Evolutionary conservation across 2,888 invertebrate genomes (phyloP).

Genomic region (Acleris cristana): DNA sequence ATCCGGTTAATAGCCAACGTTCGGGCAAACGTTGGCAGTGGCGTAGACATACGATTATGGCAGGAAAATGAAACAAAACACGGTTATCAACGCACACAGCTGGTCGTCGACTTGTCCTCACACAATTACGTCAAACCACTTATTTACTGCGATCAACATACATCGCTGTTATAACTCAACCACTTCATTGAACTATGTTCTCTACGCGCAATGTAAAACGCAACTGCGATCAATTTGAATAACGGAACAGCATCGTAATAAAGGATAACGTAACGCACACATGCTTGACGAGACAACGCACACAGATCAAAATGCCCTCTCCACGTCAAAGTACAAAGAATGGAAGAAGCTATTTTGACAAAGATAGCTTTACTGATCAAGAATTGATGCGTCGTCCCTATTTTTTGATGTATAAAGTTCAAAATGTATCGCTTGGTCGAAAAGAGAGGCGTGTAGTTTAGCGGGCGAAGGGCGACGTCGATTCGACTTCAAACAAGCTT

Average conservation of each 20-base stretch:
- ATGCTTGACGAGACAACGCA: slow-evolving; percentile 45
- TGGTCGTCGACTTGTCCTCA: slow-evolving; percentile 52
- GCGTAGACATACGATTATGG: slow-evolving; percentile 59
- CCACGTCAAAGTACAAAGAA: slow-evolving; percentile 49
- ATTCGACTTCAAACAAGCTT: slow-evolving; percentile 36
- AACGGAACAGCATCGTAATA: slow-evolving; percentile 36
- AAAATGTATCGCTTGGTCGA: slow-evolving; percentile 23
- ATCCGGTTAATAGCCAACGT: slow-evolving; percentile 44
- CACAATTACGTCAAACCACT: slow-evolving; percentile 42
- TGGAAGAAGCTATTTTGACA: slow-evolving; percentile 58
- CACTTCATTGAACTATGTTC: neutral
- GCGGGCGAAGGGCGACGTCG: slow-evolving; percentile 28
- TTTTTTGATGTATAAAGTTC: slow-evolving; percentile 29
- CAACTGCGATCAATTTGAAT: slow-evolving; percentile 15
- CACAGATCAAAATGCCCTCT: slow-evolving; percentile 46
- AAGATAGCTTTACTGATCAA: slow-evolving; percentile 50
- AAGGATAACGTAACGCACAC: slow-evolving; percentile 43
- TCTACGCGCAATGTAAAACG: slow-evolving; percentile 31
- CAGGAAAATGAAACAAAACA: slow-evolving; percentile 69
- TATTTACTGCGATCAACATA: slow-evolving; percentile 21
- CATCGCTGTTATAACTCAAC: slow-evolving; percentile 45
- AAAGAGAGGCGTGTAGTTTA: neutral
- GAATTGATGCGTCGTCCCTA: slow-evolving; percentile 47
- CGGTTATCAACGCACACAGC: slow-evolving; percentile 73
- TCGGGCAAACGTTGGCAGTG: slow-evolving; percentile 52